Conservation (phyloP, 2,888 invertebrate species). For the Stratiomys singularior region DNA sequence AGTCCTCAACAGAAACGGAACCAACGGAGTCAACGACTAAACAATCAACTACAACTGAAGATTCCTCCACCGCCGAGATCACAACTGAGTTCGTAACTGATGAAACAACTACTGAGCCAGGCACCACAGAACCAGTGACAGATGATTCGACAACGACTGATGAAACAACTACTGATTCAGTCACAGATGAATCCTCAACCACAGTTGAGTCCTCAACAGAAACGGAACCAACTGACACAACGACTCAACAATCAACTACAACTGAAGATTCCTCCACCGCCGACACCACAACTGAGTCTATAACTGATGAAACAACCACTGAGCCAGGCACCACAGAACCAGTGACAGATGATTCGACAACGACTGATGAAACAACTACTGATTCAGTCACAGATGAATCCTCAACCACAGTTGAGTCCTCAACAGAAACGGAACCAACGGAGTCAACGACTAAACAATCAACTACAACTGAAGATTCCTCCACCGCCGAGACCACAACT, state of each 20-base stretch:
- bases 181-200: neutral
- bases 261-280: neutral
- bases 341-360: neutral
- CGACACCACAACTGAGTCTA: neutral
- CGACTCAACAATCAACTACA: neutral
- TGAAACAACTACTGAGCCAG: neutral
- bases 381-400: neutral
- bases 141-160: neutral
- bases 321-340: neutral
- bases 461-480: neutral
- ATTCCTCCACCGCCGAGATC: neutral
- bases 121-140: neutral
- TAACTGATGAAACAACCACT: slow-evolving; percentile 1
- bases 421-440: neutral
- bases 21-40: neutral
- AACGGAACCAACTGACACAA: neutral
- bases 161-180: slow-evolving; percentile 1
- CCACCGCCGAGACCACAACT: neutral
- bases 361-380: neutral
- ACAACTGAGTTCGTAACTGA: neutral
- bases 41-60: neutral
- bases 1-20: neutral
- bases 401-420: neutral
- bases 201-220: neutral
- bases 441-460: neutral